Percentiles rank a stretch among this genome's conserved stretches.
Evolutionary conservation across 2,888 invertebrate genomes (phyloP).

Genomic region (Dryobotodes eremita): DNA sequence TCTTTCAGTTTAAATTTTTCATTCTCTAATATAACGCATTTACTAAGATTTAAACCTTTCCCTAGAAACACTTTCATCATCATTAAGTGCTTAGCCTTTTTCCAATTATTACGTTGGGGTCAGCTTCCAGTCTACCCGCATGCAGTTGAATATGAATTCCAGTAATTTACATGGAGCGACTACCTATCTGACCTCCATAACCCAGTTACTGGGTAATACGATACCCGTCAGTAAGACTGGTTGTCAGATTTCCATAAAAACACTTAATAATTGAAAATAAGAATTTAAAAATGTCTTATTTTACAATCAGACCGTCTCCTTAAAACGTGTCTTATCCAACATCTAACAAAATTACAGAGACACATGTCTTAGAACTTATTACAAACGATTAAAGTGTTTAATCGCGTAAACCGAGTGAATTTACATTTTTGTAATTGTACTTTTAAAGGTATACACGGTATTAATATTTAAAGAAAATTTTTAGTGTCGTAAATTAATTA

Average conservation of each 20-base stretch:
- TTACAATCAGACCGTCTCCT: too few species aligned
- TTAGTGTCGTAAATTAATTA: conserved; percentile 25
- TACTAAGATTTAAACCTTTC: not conserved
- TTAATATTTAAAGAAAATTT: conserved; percentile 37
- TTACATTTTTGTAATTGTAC: not conserved
- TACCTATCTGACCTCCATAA: not conserved
- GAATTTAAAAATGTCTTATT: conserved; percentile 1
- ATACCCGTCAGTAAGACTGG: not conserved
- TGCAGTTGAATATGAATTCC: not conserved
- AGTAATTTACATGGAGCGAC: not conserved
- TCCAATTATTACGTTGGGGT: too few species aligned
- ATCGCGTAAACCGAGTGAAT: conserved; percentile 18
- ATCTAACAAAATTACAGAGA: conserved; percentile 30
- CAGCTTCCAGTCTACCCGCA: not conserved
- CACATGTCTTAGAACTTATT: conserved; percentile 22
- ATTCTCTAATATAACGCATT: not conserved
- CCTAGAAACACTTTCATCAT: too few species aligned
- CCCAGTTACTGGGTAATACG: not conserved
- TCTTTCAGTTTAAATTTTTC: not conserved
- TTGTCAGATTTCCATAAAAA: not conserved
- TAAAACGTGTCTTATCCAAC: not conserved
- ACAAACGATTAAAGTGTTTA: conserved; percentile 15
- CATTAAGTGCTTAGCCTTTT: not conserved
- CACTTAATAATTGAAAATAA: not conserved
- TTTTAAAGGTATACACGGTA: conserved; percentile 35